Evolutionary conservation across 2,888 invertebrate species (phyloP).

Genomic region (Polymixis flavicincta): DNA sequence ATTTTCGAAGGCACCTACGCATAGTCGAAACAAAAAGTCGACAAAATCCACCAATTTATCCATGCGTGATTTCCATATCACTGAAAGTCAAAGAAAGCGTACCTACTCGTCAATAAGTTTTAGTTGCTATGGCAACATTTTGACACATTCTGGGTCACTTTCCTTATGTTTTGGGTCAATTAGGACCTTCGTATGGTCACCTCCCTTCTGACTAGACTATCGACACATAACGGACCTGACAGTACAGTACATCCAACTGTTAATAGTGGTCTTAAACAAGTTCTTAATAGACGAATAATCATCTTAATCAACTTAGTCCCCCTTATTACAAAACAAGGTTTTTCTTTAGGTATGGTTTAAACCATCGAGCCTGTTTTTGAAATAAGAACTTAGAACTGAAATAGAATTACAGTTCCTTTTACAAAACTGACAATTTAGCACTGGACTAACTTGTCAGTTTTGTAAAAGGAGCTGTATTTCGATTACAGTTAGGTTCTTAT

Average conservation of each 20-base stretch:
- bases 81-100: constrained; percentile 27
- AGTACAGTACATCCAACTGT: constrained; percentile 37
- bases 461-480: too few species aligned
- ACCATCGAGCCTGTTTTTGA: too few species aligned
- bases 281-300: too few species aligned
- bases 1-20: not conserved
- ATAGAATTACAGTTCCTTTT: too few species aligned
- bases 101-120: not conserved
- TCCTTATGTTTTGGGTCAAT: constrained; percentile 74
- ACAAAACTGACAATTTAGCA: too few species aligned
- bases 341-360: too few species aligned
- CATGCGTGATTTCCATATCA: constrained; percentile 2
- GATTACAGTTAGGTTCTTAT: too few species aligned
- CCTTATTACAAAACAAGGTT: too few species aligned
- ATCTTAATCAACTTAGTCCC: too few species aligned
- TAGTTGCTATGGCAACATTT: constrained; percentile 29
- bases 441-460: too few species aligned
- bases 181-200: constrained; percentile 71
- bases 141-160: constrained; percentile 63
- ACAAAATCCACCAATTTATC: not conserved
- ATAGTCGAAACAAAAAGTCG: constrained; percentile 3
- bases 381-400: too few species aligned
- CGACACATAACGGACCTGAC: constrained; percentile 73
- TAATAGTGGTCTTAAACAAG: constrained; percentile 37
- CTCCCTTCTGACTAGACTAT: constrained; percentile 60